Conservation (phyloP, 2,113 vertebrate species). For the Bagarius yarrelli region DNA sequence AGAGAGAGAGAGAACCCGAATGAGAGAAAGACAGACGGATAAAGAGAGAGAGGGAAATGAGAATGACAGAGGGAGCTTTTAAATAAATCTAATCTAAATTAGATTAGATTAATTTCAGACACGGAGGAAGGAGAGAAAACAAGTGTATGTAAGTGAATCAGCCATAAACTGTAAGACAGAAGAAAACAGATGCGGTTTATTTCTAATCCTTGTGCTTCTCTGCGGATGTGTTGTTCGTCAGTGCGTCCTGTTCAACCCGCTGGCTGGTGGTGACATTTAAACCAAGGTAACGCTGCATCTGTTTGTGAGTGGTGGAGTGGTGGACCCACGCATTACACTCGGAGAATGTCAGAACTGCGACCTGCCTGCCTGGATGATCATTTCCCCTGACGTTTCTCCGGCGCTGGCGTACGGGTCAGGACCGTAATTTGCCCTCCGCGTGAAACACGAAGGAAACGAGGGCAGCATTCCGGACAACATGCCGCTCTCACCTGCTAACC, state of each 20-base stretch:
- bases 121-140: too few relatives aligned
- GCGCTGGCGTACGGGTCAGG: slow-evolving; percentile 33
- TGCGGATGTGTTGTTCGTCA: slow-evolving; percentile 28
- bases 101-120: too few relatives aligned
- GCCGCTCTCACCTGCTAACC: background rate
- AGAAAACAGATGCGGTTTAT: background rate
- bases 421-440: slow-evolving; percentile 17
- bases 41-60: too few relatives aligned
- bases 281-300: slow-evolving; percentile 21
- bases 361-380: slow-evolving; percentile 26
- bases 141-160: too few relatives aligned
- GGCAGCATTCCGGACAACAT: slow-evolving; percentile 25
- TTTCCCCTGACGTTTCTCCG: slow-evolving; percentile 47
- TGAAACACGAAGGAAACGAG: slow-evolving; percentile 3
- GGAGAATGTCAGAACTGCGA: slow-evolving; percentile 35
- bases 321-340: slow-evolving; percentile 3
- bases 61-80: too few relatives aligned
- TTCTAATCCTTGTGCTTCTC: background rate
- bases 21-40: too few relatives aligned
- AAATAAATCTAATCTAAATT: too few relatives aligned
- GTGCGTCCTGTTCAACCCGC: slow-evolving; percentile 28
- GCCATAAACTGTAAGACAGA: too few relatives aligned
- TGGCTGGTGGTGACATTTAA: slow-evolving; percentile 49
- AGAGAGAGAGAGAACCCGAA: too few relatives aligned
- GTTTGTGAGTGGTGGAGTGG: slow-evolving; percentile 21